phyloP scores from a whole-genome alignment of 2,113 vertebrate species.

The Poeciliopsis retropinna region DNA sequence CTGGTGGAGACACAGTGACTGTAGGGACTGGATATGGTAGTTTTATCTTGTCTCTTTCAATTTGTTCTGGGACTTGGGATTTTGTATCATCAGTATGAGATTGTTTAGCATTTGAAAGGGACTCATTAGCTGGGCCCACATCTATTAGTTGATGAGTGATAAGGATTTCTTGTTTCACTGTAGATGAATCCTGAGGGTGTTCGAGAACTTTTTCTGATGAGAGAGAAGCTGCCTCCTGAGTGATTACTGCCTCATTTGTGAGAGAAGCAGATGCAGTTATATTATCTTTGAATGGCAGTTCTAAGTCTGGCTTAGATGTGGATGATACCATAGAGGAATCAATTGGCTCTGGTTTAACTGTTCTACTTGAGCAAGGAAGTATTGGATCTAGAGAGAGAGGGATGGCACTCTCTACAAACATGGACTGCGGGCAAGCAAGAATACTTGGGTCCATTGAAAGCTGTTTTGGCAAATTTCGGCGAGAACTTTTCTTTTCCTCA shows the following conservation, averaged over 20 bases:
- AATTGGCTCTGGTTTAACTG: slow-evolving; percentile 36
- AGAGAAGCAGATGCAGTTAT: slow-evolving; percentile 36
- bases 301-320: slow-evolving; percentile 11
- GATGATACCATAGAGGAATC: slow-evolving; percentile 26
- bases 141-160: slow-evolving; percentile 27
- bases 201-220: slow-evolving; percentile 24
- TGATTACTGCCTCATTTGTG: slow-evolving; percentile 37
- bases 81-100: slow-evolving; percentile 38
- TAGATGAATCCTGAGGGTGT: slow-evolving; percentile 24
- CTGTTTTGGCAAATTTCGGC: slow-evolving; percentile 71
- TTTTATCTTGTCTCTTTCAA: slow-evolving; percentile 45
- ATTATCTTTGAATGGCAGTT: slow-evolving; percentile 11
- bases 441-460: slow-evolving; percentile 79
- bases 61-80: slow-evolving; percentile 49
- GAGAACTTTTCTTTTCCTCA: slow-evolving; percentile 61
- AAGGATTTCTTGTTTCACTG: slow-evolving; percentile 27
- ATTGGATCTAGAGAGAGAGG: slow-evolving; percentile 74
- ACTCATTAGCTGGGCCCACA: slow-evolving; percentile 26
- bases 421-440: slow-evolving; percentile 71
- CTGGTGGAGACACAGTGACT: slow-evolving; percentile 72
- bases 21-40: slow-evolving; percentile 71
- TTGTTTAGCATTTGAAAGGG: slow-evolving; percentile 34
- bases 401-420: slow-evolving; percentile 78
- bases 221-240: not conserved
- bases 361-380: slow-evolving; percentile 45